These are phyloP conservation scores for Otus sunia DNA, from an alignment of 2,113 vertebrate genomes.

Conservation along the genomic window DNA sequence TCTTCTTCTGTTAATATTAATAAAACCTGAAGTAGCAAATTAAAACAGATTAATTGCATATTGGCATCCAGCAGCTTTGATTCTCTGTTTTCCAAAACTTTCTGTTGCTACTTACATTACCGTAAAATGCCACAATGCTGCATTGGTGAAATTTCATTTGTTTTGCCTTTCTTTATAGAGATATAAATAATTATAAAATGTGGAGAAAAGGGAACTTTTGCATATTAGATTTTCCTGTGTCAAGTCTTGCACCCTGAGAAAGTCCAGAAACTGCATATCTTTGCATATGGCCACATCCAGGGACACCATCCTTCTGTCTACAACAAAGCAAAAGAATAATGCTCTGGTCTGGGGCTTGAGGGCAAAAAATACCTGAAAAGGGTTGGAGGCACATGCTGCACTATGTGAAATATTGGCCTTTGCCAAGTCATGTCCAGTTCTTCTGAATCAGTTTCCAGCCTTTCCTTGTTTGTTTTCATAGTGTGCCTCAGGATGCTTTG, in stretches of 20 bases:
- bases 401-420: background rate
- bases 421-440: background rate
- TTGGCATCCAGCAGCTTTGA: background rate
- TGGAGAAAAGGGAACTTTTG: background rate
- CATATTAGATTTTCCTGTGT: background rate
- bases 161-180: background rate
- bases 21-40: background rate
- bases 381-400: background rate
- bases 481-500: background rate
- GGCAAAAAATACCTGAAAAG: background rate
- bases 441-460: background rate
- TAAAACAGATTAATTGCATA: background rate
- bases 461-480: background rate
- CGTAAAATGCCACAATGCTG: background rate
- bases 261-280: fast-evolving
- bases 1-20: background rate
- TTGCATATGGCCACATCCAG: background rate
- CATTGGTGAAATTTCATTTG: background rate
- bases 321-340: background rate
- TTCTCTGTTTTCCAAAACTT: background rate
- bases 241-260: background rate
- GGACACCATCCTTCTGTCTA: background rate
- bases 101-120: background rate
- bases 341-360: background rate
- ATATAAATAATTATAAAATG: background rate